phyloP scores from a whole-genome alignment of 2,797 vertebrate genomes.

The Octomys mimax region DNA sequence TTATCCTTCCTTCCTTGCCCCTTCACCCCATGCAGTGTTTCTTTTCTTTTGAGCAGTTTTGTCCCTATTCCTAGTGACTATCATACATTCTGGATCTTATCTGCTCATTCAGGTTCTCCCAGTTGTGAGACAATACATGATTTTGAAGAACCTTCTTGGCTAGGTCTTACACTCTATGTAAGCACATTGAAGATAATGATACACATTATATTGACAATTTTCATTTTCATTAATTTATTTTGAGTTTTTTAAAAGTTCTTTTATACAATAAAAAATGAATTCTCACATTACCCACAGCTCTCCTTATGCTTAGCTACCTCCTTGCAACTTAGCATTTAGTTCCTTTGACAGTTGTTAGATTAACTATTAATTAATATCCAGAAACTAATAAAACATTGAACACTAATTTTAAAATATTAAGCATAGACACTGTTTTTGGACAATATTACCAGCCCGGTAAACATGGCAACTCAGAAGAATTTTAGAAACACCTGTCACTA shows the following conservation, averaged over 20 bases:
- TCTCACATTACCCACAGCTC: not conserved
- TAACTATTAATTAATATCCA: not conserved
- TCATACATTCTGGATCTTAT: not conserved
- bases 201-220: not conserved
- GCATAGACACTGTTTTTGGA: not conserved
- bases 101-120: not conserved
- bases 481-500: constrained; percentile 64
- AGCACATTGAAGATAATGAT: not conserved
- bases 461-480: constrained; percentile 46
- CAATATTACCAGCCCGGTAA: constrained; percentile 24
- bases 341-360: not conserved
- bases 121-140: not conserved
- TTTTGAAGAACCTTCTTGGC: not conserved
- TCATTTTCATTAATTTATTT: not conserved
- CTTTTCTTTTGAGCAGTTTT: not conserved
- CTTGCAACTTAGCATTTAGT: not conserved
- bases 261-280: not conserved
- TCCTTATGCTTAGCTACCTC: not conserved
- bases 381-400: not conserved
- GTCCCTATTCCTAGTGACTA: not conserved
- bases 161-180: not conserved
- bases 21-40: not conserved
- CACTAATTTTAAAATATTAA: not conserved
- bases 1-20: not conserved
- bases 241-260: not conserved